Conservation (phyloP, 2,797 vertebrate genomes). For the Novumbra hubbsi region DNA sequence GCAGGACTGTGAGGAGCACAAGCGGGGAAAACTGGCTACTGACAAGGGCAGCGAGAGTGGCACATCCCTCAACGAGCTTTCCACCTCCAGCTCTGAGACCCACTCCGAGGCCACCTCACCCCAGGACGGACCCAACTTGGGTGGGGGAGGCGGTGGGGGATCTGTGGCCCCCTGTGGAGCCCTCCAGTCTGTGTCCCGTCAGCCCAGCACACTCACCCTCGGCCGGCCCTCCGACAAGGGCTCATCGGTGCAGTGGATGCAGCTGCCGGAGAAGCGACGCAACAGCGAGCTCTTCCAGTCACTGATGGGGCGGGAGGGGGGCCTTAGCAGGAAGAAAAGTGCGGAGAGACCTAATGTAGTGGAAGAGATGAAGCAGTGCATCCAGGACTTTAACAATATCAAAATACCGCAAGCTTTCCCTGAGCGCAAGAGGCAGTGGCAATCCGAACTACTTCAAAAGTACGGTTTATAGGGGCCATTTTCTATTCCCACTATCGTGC, state of each 20-base stretch:
- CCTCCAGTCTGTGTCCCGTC: constrained; percentile 73
- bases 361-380: constrained; percentile 89
- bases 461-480: constrained; percentile 75
- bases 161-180: constrained; percentile 48
- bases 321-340: constrained; percentile 83
- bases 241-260: constrained; percentile 82
- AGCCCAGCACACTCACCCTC: constrained; percentile 82
- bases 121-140: constrained; percentile 72
- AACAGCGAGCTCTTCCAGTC: constrained; percentile 92
- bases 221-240: constrained; percentile 84
- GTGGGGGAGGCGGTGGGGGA: constrained; percentile 37
- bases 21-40: constrained; percentile 71
- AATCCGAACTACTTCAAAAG: constrained; percentile 86
- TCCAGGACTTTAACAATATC: constrained; percentile 87
- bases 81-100: constrained; percentile 86
- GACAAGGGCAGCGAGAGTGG: constrained; percentile 89
- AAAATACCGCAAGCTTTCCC: constrained; percentile 86
- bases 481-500: not conserved
- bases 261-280: constrained; percentile 81
- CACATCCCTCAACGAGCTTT: constrained; percentile 84
- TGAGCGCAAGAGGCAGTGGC: constrained; percentile 86
- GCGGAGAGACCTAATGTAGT: constrained; percentile 82
- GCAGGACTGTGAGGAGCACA: constrained; percentile 77
- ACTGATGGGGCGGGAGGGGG: constrained; percentile 81
- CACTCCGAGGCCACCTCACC: constrained; percentile 83